Evolutionary conservation across 2,797 vertebrate species (phyloP).

Genomic region (Sphenopsis melanotis): DNA sequence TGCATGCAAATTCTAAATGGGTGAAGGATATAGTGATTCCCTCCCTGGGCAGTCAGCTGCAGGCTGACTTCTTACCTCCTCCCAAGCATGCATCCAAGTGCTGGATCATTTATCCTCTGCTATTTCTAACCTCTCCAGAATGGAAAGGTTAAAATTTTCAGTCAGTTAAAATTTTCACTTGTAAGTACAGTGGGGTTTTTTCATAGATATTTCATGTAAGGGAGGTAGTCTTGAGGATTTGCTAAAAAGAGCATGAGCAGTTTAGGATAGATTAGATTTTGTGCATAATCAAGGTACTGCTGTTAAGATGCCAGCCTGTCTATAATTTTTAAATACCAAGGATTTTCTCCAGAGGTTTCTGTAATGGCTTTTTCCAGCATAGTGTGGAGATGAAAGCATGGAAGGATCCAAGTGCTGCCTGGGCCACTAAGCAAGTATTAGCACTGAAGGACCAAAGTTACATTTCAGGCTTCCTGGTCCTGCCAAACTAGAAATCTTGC

Average conservation of each 20-base stretch:
- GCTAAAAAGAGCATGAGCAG: not conserved
- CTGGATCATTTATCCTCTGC: not conserved
- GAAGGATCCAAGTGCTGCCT: not conserved
- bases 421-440: not conserved
- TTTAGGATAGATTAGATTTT: not conserved
- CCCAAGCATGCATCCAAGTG: not conserved
- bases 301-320: not conserved
- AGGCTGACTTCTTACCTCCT: not conserved
- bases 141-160: not conserved
- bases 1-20: not conserved
- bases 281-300: not conserved
- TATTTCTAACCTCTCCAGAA: not conserved
- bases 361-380: not conserved
- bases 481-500: not conserved
- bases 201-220: not conserved
- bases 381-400: not conserved
- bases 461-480: not conserved
- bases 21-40: not conserved
- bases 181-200: accelerated
- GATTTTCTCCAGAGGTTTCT: not conserved
- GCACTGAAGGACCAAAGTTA: not conserved
- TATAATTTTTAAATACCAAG: not conserved
- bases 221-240: not conserved
- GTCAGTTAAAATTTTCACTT: not conserved
- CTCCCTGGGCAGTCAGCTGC: not conserved